These are phyloP conservation scores for Circaetus gallicus DNA, from an alignment of 2,113 vertebrate species.

Conservation along the genomic window DNA sequence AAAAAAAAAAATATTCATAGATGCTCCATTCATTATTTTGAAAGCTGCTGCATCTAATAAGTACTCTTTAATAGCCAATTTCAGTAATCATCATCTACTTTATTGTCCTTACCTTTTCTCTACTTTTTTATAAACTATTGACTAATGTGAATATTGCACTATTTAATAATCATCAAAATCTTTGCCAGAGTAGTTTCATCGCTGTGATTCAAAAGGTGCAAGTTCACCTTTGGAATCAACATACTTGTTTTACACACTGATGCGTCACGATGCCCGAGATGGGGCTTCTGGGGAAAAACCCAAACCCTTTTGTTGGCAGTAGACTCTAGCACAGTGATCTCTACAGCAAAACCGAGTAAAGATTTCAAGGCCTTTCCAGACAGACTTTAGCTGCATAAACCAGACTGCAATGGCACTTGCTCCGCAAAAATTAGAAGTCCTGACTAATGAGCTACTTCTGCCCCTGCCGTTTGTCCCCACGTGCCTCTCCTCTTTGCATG, in stretches of 20 bases:
- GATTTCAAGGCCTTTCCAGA: neutral
- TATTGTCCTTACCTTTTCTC: neutral
- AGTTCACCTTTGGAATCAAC: neutral
- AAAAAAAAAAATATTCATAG: too few relatives aligned
- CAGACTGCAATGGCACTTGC: too few relatives aligned
- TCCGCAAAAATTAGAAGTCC: neutral
- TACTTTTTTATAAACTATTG: neutral
- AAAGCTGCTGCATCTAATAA: neutral
- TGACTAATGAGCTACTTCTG: neutral
- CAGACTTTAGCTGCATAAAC: neutral
- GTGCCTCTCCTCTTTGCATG: too few relatives aligned
- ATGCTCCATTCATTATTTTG: neutral
- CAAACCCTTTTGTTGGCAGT: neutral
- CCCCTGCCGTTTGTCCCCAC: fast-evolving
- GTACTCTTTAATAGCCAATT: too few relatives aligned
- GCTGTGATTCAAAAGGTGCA: neutral
- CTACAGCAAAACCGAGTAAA: neutral
- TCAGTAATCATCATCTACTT: neutral
- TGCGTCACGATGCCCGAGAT: fast-evolving
- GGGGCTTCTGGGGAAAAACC: neutral
- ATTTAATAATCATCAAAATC: neutral
- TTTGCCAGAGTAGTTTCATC: neutral
- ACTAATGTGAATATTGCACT: neutral
- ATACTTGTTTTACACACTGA: fast-evolving
- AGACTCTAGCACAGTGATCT: too few relatives aligned